Conservation (phyloP, 2,113 vertebrate genomes). For the Sterna hirundo region DNA sequence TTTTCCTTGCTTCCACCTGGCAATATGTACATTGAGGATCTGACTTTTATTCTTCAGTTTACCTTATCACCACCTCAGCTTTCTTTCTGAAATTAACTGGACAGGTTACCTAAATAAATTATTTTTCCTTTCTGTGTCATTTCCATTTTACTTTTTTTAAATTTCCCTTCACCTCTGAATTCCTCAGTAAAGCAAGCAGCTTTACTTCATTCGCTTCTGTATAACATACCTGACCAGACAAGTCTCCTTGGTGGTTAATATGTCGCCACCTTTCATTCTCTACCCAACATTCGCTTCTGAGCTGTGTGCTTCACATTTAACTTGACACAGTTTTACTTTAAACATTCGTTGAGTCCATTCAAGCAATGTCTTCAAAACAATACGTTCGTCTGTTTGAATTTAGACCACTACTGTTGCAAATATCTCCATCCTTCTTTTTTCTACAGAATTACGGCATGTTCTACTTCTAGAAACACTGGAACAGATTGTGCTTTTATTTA, state of each 20-base stretch:
- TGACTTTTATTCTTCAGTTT: not conserved
- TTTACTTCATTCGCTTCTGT: not conserved
- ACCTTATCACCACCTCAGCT: not conserved
- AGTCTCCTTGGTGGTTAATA: not conserved
- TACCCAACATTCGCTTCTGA: not conserved
- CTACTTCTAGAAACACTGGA: not conserved
- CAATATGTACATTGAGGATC: not conserved
- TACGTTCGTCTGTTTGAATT: not conserved
- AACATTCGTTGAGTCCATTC: not conserved
- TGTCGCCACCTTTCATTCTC: not conserved
- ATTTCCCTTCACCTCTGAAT: not conserved
- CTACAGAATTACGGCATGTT: not conserved
- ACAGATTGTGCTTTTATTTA: not conserved
- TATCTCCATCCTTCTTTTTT: not conserved
- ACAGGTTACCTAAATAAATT: not conserved
- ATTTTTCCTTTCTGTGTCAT: not conserved
- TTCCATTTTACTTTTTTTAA: not conserved
- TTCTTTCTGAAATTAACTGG: not conserved
- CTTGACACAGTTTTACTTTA: not conserved
- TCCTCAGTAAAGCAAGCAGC: not conserved
- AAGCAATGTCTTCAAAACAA: not conserved
- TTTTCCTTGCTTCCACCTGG: not conserved
- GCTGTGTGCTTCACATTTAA: not conserved
- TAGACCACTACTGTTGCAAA: not conserved
- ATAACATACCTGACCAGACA: not conserved